These are phyloP conservation scores for Dynastes hyllus DNA, from an alignment of 2,888 invertebrate species.

Conservation along the genomic window DNA sequence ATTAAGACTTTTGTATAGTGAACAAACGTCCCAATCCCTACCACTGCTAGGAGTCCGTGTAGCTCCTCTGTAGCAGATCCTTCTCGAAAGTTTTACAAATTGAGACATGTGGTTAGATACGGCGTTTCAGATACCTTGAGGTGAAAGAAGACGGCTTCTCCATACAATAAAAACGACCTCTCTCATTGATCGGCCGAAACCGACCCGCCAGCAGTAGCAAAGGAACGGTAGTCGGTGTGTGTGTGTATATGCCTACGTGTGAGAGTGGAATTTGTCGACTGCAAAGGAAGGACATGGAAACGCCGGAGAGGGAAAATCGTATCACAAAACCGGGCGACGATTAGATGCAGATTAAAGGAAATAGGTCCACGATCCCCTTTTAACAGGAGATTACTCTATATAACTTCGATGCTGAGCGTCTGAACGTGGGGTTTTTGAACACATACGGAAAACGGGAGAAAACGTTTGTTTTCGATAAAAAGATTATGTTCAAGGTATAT, in stretches of 20 bases:
- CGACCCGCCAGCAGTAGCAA: background rate
- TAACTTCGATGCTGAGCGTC: slow-evolving; percentile 16
- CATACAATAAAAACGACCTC: slow-evolving; percentile 32
- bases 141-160: slow-evolving; percentile 26
- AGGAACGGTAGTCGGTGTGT: background rate
- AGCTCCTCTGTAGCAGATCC: background rate
- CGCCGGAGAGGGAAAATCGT: background rate
- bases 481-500: no score
- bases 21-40: no score
- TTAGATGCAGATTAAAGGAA: slow-evolving; percentile 32
- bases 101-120: slow-evolving; percentile 40
- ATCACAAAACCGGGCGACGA: slow-evolving; percentile 33
- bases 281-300: background rate
- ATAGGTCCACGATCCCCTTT: slow-evolving; percentile 15
- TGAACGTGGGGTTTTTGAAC: background rate
- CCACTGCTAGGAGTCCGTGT: no score
- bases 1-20: no score
- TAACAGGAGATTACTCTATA: slow-evolving; percentile 24
- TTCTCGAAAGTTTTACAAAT: slow-evolving; percentile 35
- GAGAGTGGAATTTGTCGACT: background rate
- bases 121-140: slow-evolving; percentile 32
- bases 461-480: background rate
- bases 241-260: background rate
- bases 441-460: background rate
- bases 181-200: slow-evolving; percentile 35